Percentiles rank a stretch among this genome's conserved stretches.
These are phyloP conservation scores for Crematogaster levior DNA, from an alignment of 2,888 invertebrate species.

Conservation along the genomic window DNA sequence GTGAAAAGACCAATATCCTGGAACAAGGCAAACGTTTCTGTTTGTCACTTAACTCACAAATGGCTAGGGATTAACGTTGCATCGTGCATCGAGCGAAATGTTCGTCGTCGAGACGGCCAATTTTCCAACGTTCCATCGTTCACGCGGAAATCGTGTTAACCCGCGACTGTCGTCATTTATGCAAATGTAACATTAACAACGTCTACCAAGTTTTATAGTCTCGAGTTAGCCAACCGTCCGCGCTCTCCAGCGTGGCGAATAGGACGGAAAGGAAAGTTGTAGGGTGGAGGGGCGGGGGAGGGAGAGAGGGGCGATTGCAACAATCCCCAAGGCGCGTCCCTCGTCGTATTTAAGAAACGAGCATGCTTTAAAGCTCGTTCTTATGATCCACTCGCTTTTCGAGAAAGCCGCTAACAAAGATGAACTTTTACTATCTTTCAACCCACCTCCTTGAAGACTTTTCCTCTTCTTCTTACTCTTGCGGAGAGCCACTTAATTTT, in stretches of 20 bases:
- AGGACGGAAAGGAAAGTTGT: neutral
- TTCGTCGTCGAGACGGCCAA: constrained; percentile 23
- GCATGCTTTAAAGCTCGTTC: constrained; percentile 72
- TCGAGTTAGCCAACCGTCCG: constrained; percentile 59
- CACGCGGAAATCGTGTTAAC: constrained; percentile 70
- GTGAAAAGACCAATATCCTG: neutral
- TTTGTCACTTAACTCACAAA: neutral
- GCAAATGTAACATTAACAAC: constrained; percentile 76
- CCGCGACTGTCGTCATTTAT: constrained; percentile 70
- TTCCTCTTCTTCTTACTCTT: constrained; percentile 33
- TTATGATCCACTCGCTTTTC: constrained; percentile 72
- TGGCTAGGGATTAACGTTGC: neutral
- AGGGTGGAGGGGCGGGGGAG: no score
- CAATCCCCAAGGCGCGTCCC: constrained; percentile 23
- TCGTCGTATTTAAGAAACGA: constrained; percentile 71
- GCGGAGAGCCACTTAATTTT: constrained; percentile 67
- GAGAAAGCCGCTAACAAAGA: constrained; percentile 73
- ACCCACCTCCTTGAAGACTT: constrained; percentile 28
- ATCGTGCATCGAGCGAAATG: neutral
- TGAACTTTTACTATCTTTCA: constrained; percentile 70
- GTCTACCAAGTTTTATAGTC: constrained; percentile 76
- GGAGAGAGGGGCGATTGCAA: constrained; percentile 35
- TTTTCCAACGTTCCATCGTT: constrained; percentile 55
- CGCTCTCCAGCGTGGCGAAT: constrained; percentile 37
- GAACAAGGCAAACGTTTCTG: neutral